Evolutionary conservation across 2,888 invertebrate genomes (phyloP), one percentile per base, ranked within the genome.

Genomic region (Allacma fusca): DNA sequence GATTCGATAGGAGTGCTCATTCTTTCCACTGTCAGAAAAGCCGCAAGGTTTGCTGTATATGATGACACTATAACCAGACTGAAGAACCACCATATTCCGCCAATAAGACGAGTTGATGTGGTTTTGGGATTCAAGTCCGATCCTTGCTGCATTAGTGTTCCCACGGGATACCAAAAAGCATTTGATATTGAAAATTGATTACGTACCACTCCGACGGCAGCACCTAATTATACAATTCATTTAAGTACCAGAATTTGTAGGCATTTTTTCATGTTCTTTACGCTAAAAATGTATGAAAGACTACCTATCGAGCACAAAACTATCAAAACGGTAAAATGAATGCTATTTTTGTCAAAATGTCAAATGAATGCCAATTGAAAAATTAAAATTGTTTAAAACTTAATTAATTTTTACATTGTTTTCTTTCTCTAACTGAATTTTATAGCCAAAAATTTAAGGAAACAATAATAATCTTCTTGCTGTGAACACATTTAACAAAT

Each of bases 131-230:
- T 95, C 81, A 95, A 88, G 80, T 94, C 94, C 78, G 94, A 94
- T 80, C 95, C 96, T 87, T 97, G 97, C 86, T 97, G 93, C 90
- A 98, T 91, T 85, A 98, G 91, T 29, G 96, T 96, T 28, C 97
- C 97, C 65, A 97, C 95, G 81, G 95, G 94, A 89, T 97, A 97
- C 97, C 97, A 97, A 88, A 98, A 94, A 84, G 95, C 94, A 88
- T 98, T 98, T 85, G 96, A 94, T 74, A 98, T 91, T 82, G 94
- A 95, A 89, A 98, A 98, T 89, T 98, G 97, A 87, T 98, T 98
- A 85, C 96, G 95, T 81, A 95, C 79, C 1, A 81, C 81, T n/a
- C 81, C 91, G 81, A 94, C 90, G 83, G 89, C 89, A 81, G 88
- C 88, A 1, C 75, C 75, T 75, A 23, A 2, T 62, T 7, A 34